Evolutionary conservation across 2,888 invertebrate genomes (phyloP).

Genomic region (Rhaphigaster nebulosa): DNA sequence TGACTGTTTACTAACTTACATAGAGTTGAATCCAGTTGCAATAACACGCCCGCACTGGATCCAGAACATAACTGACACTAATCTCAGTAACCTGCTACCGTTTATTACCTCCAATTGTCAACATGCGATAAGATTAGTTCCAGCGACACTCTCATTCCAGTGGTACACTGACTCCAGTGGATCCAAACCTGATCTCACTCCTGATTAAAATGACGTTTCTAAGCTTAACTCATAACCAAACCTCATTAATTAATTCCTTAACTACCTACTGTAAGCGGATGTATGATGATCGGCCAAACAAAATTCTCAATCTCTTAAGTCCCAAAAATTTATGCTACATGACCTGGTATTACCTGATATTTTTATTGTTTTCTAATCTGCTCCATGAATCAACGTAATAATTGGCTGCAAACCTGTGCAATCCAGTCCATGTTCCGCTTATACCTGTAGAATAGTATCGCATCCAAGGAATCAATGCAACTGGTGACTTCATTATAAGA

Average conservation of each 20-base stretch:
- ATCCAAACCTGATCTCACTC: neutral
- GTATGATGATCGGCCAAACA: too few species aligned
- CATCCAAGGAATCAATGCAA: too few species aligned
- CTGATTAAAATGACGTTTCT: neutral
- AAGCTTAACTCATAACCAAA: neutral
- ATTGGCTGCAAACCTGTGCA: too few species aligned
- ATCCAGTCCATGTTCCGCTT: too few species aligned
- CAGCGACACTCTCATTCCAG: neutral
- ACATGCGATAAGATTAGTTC: slow-evolving; percentile 22
- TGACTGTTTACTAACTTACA: neutral
- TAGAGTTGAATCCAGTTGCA: neutral
- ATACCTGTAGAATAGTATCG: too few species aligned
- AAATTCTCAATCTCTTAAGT: too few species aligned
- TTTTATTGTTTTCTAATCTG: too few species aligned
- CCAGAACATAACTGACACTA: neutral
- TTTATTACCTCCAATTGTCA: slow-evolving; percentile 28
- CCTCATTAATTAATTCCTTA: neutral
- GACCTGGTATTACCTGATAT: too few species aligned
- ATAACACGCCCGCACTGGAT: neutral
- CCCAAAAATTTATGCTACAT: too few species aligned
- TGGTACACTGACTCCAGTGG: neutral
- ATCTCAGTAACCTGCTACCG: neutral
- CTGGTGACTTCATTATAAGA: too few species aligned
- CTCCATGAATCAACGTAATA: too few species aligned
- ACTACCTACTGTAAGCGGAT: too few species aligned